Base-by-base conservation (phyloP, 2,888 invertebrate species). In the Octonoba sinensis region DNA sequence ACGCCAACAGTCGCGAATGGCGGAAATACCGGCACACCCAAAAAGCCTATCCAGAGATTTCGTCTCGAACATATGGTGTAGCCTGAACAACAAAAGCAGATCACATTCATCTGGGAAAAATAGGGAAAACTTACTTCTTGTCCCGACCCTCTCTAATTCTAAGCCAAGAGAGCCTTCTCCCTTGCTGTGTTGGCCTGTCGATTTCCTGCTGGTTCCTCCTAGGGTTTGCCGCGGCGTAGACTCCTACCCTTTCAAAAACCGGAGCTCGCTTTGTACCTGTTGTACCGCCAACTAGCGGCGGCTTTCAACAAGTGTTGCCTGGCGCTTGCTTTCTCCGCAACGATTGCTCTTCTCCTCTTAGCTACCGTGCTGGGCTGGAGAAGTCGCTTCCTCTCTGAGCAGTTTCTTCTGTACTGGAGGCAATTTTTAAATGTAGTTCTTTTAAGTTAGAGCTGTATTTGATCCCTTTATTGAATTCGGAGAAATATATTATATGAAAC, bases 291-390 rank as follows among this genome's bases (percentile, higher is more conserved):
- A 72, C 77, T 77, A 59, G 77, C 77, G 77, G 78, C 78, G 36
- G 57, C 70, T 70, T 77, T 79, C 78, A 79, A 79, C 78, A 79
- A 79, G 78, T 79, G 78, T 77, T 77, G 77, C n/a, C 44, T 27
- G 62, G 46, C 46, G 36, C 47, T 22, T 66, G 57, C 74, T 74
- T n/a, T 44, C 22, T 47, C 24, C 47, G 66, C 59, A 54, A 36
- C 59, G 24, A 59, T 44, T 65, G 72, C 47, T 60, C 66, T 27
- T 66, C 64, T 46, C 18, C 54, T 46, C 56, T 51, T 54, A 36
- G 15, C 56, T 44, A 54, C 36, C 20, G 20, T 18, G n/a, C 44
- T 51, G 16, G n/a, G 12, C 8, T 59, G 20, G 36, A 36, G 36
- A 36, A 11, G 8, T 36, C 36, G 36, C 36, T 36, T 8, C 6